phyloP scores from a whole-genome alignment of 2,888 invertebrate genomes.

The Notodonta dromedarius region DNA sequence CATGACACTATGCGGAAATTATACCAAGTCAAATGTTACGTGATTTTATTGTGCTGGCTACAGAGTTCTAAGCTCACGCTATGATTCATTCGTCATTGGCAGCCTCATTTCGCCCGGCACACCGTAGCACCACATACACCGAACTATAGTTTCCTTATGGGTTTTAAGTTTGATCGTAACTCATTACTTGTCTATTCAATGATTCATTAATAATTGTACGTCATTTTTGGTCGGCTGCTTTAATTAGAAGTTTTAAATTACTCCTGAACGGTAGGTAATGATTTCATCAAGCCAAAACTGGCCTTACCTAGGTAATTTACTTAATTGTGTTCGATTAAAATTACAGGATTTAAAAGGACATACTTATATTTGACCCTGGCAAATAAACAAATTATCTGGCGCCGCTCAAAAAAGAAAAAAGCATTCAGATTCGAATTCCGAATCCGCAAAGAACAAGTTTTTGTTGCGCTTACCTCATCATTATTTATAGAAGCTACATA shows the following conservation, averaged over 20 bases:
- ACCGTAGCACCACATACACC: conserved; percentile 18
- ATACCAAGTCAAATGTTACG: conserved; percentile 28
- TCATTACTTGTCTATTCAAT: neutral
- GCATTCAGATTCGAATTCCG: neutral
- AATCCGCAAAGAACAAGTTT: neutral
- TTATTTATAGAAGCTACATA: neutral
- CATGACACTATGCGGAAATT: conserved; percentile 33
- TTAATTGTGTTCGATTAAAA: neutral
- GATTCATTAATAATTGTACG: neutral
- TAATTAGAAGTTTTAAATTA: too few species aligned
- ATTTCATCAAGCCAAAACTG: neutral
- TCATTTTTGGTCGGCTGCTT: neutral
- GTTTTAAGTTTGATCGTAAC: conserved; percentile 6
- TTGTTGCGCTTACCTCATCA: neutral
- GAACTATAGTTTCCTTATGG: conserved; percentile 26
- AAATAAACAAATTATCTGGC: neutral
- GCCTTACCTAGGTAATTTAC: neutral
- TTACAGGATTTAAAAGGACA: neutral
- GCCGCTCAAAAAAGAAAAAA: neutral
- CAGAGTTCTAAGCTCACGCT: conserved; percentile 4
- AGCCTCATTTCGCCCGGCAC: conserved; percentile 16
- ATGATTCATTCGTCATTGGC: conserved; percentile 25
- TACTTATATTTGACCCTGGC: neutral
- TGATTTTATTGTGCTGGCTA: conserved; percentile 28
- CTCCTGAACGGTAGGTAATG: neutral